A percentile compares a stretch with the other conserved stretches of the same genome.
phyloP scores from a whole-genome alignment of 2,888 invertebrate species.

The Calliphora vomitoria region DNA sequence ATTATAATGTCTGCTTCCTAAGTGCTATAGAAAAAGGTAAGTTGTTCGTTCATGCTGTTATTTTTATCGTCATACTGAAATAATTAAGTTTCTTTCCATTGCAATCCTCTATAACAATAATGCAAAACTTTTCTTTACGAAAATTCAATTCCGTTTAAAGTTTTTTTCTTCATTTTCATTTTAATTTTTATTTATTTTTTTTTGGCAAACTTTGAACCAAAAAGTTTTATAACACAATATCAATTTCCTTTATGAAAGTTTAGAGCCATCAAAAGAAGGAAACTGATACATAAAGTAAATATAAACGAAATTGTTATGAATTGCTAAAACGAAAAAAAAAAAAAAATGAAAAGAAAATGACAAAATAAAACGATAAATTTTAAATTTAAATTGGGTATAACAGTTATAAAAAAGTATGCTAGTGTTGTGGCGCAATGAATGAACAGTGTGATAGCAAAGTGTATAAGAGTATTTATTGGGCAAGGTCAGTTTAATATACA shows the following conservation, averaged over 20 bases:
- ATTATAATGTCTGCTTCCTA: conserved; percentile 48
- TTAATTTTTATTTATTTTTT: not conserved
- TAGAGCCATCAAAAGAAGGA: conserved; percentile 26
- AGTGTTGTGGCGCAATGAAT: not conserved
- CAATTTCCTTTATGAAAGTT: conserved; percentile 61
- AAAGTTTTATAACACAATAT: conserved; percentile 63
- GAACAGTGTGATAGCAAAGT: no score
- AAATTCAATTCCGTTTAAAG: conserved; percentile 21
- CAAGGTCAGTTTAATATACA: not conserved
- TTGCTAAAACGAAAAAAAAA: not conserved
- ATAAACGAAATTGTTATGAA: conserved; percentile 32
- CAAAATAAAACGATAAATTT: not conserved
- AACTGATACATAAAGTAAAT: conserved; percentile 36
- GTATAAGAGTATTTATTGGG: not conserved
- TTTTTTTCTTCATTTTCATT: conserved; percentile 8
- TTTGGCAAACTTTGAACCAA: conserved; percentile 42
- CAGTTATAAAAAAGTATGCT: not conserved
- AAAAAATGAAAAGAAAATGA: not conserved
- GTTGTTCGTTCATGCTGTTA: conserved; percentile 15
- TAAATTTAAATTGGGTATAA: conserved; percentile 5
- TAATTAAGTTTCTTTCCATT: conserved; percentile 28
- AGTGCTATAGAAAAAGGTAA: conserved; percentile 45
- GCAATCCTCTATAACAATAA: conserved; percentile 1
- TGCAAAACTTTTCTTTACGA: conserved; percentile 41
- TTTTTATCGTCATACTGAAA: not conserved